Conservation (phyloP, 1,140 invertebrate species). For the Drosophila subobscura region DNA sequence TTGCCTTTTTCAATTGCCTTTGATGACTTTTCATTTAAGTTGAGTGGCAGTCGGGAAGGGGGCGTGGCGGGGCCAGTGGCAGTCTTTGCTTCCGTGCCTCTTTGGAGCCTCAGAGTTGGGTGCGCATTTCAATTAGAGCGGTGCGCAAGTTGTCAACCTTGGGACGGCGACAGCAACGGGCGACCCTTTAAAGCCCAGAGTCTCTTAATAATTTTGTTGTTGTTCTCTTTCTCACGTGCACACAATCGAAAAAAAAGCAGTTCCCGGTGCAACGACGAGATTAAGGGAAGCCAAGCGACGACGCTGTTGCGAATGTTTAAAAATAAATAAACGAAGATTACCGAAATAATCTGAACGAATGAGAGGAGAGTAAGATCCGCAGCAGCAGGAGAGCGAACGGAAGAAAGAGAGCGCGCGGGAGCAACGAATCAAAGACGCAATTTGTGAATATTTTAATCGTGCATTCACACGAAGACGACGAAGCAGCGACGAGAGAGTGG, state of each 20-base stretch:
- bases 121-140: slow-evolving; percentile 51
- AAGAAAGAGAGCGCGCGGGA: slow-evolving; percentile 8
- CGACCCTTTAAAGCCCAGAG: slow-evolving; percentile 12
- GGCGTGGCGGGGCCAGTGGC: not conserved
- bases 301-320: slow-evolving; percentile 12
- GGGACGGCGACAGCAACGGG: not conserved
- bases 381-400: not conserved
- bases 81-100: too few relatives aligned
- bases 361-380: slow-evolving; percentile 6
- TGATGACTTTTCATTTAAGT: slow-evolving; percentile 78
- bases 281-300: slow-evolving; percentile 1
- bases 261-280: slow-evolving; percentile 27
- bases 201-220: slow-evolving; percentile 66
- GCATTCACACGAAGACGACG: slow-evolving; percentile 55
- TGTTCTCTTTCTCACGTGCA: slow-evolving; percentile 54
- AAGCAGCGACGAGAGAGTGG: slow-evolving; percentile 6
- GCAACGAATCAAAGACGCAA: slow-evolving; percentile 62
- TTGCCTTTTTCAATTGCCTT: slow-evolving; percentile 75
- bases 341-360: slow-evolving; percentile 7
- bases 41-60: slow-evolving; percentile 48
- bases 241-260: slow-evolving; percentile 9
- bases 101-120: slow-evolving; percentile 22
- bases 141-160: slow-evolving; percentile 14
- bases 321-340: slow-evolving; percentile 21
- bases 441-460: slow-evolving; percentile 79